Conservation (phyloP, 1,140 invertebrate species). For the Trichonephila clavipes region DNA sequence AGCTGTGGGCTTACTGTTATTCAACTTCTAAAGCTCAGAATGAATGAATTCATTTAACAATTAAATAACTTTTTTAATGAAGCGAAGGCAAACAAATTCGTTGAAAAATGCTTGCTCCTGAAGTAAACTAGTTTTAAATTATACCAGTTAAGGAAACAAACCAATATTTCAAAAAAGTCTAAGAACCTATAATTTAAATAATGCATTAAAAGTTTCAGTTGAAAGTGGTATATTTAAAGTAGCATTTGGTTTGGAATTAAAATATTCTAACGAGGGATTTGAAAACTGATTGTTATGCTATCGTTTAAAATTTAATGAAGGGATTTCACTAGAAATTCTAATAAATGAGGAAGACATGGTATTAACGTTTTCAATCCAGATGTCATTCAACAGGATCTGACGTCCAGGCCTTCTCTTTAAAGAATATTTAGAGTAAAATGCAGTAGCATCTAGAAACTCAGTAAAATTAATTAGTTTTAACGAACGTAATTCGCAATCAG, state of each 20-base stretch:
- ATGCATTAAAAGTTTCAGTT: no score
- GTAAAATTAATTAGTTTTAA: slow-evolving; percentile 57
- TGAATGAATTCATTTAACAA: no score
- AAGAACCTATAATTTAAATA: no score
- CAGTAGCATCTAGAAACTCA: neutral
- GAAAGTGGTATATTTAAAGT: neutral
- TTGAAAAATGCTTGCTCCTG: no score
- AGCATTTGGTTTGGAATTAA: neutral
- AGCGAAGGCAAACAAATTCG: no score
- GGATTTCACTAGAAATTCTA: neutral
- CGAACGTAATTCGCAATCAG: slow-evolving; percentile 59
- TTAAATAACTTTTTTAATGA: no score
- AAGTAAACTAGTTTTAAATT: no score
- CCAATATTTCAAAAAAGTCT: no score
- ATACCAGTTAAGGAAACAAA: no score
- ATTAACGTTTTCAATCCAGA: slow-evolving; percentile 21
- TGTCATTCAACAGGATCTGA: slow-evolving; percentile 30
- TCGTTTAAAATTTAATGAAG: slow-evolving; percentile 32
- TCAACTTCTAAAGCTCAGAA: no score
- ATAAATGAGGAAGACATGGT: slow-evolving; percentile 1
- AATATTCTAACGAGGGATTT: neutral
- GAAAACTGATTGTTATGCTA: slow-evolving; percentile 18
- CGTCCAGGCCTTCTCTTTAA: slow-evolving; percentile 7
- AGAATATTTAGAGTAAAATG: neutral
- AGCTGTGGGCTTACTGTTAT: no score